A percentile compares a stretch with the other conserved stretches of the same genome.
phyloP scores from a whole-genome alignment of 2,797 vertebrate species.

The Spondyliosoma cantharus region DNA sequence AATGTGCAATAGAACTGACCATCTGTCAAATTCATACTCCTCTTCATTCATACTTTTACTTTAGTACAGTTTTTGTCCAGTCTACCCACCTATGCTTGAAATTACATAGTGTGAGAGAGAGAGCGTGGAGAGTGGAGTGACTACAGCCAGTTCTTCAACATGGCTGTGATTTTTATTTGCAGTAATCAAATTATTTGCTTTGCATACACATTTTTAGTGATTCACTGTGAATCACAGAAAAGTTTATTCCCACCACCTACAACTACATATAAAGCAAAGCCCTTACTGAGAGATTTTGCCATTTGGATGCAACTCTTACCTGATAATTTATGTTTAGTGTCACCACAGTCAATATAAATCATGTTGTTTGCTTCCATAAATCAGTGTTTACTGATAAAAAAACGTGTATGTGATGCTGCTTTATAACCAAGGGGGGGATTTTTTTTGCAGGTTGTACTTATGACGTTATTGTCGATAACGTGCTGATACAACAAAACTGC shows the following conservation, averaged over 20 bases:
- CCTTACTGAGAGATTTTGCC: neutral
- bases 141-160: neutral
- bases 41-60: no score
- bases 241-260: neutral
- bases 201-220: neutral
- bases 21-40: no score
- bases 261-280: neutral
- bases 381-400: neutral
- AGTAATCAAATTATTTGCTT: constrained; percentile 4
- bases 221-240: neutral
- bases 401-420: neutral
- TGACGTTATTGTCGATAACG: constrained; percentile 5
- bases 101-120: no score
- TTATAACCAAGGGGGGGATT: neutral
- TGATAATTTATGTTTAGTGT: constrained; percentile 7
- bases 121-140: neutral
- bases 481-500: constrained; percentile 3
- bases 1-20: neutral
- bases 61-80: no score
- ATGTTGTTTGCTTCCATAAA: constrained; percentile 15
- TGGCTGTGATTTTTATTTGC: neutral
- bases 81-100: no score
- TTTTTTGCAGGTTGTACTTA: constrained; percentile 12
- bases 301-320: neutral
- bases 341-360: constrained; percentile 14